Conservation (phyloP, 2,888 invertebrate species). For the Ophonus ardosiacus region DNA sequence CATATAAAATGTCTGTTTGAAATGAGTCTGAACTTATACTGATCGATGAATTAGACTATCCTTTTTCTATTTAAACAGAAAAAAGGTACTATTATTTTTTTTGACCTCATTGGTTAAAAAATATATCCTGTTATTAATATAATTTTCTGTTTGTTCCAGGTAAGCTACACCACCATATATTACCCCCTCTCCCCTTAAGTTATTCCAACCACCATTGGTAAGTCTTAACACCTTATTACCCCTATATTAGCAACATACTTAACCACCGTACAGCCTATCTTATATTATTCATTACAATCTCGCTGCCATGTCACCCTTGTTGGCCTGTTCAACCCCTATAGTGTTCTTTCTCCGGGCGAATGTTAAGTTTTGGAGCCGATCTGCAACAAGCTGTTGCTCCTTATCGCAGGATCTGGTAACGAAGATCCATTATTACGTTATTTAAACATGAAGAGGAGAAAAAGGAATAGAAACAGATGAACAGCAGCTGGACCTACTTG, state of each 20-base stretch:
- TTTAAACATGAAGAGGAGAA: constrained; percentile 65
- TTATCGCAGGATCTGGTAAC: constrained; percentile 62
- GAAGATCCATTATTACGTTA: constrained; percentile 68
- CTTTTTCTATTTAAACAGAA: too few relatives aligned
- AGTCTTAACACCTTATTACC: background rate
- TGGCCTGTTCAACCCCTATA: background rate
- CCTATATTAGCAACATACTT: too few relatives aligned
- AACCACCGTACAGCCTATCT: background rate
- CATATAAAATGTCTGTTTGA: too few relatives aligned
- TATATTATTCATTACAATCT: background rate
- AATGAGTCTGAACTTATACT: too few relatives aligned
- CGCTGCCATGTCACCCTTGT: background rate
- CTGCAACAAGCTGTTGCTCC: background rate
- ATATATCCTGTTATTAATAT: background rate
- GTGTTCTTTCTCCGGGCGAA: background rate
- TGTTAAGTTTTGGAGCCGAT: background rate
- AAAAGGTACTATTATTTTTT: too few relatives aligned
- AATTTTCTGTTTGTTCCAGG: background rate
- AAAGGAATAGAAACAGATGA: constrained; percentile 66
- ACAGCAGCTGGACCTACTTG: constrained; percentile 64
- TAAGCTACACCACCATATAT: background rate
- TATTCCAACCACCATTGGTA: background rate
- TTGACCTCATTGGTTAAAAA: too few relatives aligned
- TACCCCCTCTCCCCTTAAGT: background rate
- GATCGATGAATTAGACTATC: too few relatives aligned